Evolutionary conservation across 2,113 vertebrate genomes (phyloP), one percentile per base, ranked within the genome.

Genomic region (Phocoena phocoena): DNA sequence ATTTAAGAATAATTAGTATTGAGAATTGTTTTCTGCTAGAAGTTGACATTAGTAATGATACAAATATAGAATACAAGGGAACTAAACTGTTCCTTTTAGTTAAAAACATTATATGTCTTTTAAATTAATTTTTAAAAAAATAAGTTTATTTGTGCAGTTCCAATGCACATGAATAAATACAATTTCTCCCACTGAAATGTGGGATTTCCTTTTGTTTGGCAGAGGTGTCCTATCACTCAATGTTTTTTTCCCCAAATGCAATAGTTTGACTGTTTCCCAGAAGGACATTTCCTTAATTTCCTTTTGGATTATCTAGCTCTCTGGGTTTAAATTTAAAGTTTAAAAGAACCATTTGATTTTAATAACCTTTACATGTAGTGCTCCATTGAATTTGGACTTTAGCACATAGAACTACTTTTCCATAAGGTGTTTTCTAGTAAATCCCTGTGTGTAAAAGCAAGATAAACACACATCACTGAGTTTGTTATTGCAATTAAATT

Each of bases 391-490:
- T 99, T 97, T 98, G 95, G 98, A 98, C 98, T 99, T 99, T 98
- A 99, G 98, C 98, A 98, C 98, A 98, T 96, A 98, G 96, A 98
- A 98, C 96, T 98, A 97, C 97, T 98, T 99, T 99, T 98, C 98
- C 98, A 98, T 99, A 98, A 99, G 99, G 99, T 99, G 99, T 99
- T 99, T 99, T 99, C 99, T 98, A 98, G 97, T 98, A 99, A 99
- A 99, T 99, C 99, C 99, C 98, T 98, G 98, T 98, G 99, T 99
- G 99, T 99, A 98, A 99, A 99, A 98, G 98, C 98, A 98, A 99
- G 99, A 99, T 99, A 99, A 99, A 99, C 99, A 99, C 99, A 99
- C 98, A 99, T 98, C 98, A 99, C 98, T 99, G 99, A 98, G 95
- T 99, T 99, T 99, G 98, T 99, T 98, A 98, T 98, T 99, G 98